These are phyloP conservation scores for Andinoacara biseriatus DNA, from an alignment of 2,113 vertebrate genomes.

Conservation along the genomic window DNA sequence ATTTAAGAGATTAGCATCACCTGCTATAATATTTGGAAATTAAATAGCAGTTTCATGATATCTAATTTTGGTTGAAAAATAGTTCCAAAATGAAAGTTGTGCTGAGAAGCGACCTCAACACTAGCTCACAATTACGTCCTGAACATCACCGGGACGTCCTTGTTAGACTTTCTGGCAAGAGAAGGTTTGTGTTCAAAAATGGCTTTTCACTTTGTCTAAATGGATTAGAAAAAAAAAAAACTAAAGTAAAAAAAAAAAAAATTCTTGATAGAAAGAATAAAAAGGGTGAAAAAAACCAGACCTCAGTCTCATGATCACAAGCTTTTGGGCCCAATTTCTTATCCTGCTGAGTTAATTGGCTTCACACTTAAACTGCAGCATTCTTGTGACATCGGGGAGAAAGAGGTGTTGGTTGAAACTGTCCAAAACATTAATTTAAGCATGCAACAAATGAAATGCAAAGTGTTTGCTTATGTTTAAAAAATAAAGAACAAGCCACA, in stretches of 20 bases:
- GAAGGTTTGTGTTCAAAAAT: background rate
- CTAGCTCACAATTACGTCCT: background rate
- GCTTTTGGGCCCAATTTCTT: background rate
- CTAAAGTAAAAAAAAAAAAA: background rate
- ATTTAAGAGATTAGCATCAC: background rate
- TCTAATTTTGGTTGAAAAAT: background rate
- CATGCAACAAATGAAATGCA: background rate
- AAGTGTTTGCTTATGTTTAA: background rate
- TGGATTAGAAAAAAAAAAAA: background rate
- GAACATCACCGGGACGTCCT: background rate
- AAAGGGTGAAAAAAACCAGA: background rate
- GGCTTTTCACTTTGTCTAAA: no score
- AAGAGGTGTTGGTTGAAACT: background rate
- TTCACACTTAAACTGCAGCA: background rate
- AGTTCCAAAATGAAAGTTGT: background rate
- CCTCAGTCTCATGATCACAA: background rate
- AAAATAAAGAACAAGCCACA: background rate
- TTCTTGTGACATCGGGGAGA: background rate
- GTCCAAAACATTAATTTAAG: background rate
- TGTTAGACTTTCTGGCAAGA: background rate
- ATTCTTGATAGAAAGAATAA: background rate
- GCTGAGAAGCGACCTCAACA: background rate
- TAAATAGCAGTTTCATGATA: background rate
- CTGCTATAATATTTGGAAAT: background rate
- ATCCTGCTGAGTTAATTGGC: background rate